Evolutionary conservation across 2,113 vertebrate species (phyloP).

Genomic region (Tyrannus savana): DNA sequence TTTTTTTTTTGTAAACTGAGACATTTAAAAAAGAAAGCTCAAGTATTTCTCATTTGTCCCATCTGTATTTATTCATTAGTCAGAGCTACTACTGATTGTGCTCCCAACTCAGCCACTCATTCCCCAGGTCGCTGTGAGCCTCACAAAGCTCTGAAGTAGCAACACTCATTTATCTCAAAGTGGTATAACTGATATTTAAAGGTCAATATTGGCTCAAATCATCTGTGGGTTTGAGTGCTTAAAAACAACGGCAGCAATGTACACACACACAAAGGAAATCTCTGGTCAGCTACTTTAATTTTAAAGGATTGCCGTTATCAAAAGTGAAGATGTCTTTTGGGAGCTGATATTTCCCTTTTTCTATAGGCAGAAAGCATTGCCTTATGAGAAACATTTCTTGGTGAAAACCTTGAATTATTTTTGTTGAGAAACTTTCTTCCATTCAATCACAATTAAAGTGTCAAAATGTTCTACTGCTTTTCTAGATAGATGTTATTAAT

Average conservation of each 20-base stretch:
- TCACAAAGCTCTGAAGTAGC: conserved; percentile 1
- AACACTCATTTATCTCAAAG: conserved; percentile 40
- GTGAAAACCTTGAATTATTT: background rate
- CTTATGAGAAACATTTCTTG: background rate
- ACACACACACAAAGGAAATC: background rate
- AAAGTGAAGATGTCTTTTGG: conserved; percentile 4
- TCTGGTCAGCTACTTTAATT: conserved; percentile 11
- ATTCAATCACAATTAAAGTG: background rate
- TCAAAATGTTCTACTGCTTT: background rate
- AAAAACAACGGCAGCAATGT: background rate
- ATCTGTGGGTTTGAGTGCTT: conserved; percentile 13
- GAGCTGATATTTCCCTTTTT: conserved; percentile 42
- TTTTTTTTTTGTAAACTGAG: background rate
- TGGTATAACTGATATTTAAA: conserved; percentile 63
- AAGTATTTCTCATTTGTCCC: background rate
- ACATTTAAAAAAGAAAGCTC: background rate
- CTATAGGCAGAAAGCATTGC: background rate
- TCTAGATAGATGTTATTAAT: background rate
- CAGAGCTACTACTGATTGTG: background rate
- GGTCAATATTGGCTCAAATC: conserved; percentile 55
- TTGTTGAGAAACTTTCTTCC: background rate
- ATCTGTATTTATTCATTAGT: conserved; percentile 2
- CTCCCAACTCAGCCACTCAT: background rate
- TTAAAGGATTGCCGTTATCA: conserved; percentile 3
- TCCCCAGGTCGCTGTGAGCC: background rate